Base-by-base conservation (phyloP, 1,140 invertebrate genomes). In the Cydia amplana region DNA sequence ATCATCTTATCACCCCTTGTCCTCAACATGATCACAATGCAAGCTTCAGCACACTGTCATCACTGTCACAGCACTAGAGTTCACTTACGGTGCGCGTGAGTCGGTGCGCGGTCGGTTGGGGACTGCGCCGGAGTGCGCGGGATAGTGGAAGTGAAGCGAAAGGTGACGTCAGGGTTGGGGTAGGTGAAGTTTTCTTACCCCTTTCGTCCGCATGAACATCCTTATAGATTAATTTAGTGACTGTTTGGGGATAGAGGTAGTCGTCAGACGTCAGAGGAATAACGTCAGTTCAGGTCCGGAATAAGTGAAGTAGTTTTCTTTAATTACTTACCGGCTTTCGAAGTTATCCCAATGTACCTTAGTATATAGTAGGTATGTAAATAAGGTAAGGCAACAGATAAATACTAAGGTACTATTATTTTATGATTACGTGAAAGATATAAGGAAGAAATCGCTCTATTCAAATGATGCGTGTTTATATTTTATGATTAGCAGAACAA, bases 41-140 rank as follows among this genome's bases (percentile, higher is more conserved):
- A 14, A 36, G 77, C 77, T 83, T 82, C 81, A 86, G 78, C 82
- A 88, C 84, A 83, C 75, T 74, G 73, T 82, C 87, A 91, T 91
- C 87, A 91, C 88, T 86, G 74, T 82, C 86, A 89, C 89, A 85
- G 75, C 85, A 88, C 85, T 82, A 76, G 63, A 73, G 70, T 18
- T 18, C 32, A 51, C 65, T 55, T 18, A 46, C 72, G 76, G 75
- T 75, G 81, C 82, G 82, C 80, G 80, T 63, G 80, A 77, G 72
- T 77, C 77, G 28, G 65, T 36, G 65, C 36, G 65, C 64, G 64
- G 16, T n/a, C 25, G 20, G 77, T 79, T 77, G 76, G 76, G 74
- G 80, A 81, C 83, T 79, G 76, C 80, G 83, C 75, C 80, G 77
- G 82, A 79, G 75, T 36, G 65, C 5, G 65, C 65, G 65, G 32